Evolutionary conservation across 1,140 invertebrate genomes (phyloP).

Genomic region (Lepidostoma basale): DNA sequence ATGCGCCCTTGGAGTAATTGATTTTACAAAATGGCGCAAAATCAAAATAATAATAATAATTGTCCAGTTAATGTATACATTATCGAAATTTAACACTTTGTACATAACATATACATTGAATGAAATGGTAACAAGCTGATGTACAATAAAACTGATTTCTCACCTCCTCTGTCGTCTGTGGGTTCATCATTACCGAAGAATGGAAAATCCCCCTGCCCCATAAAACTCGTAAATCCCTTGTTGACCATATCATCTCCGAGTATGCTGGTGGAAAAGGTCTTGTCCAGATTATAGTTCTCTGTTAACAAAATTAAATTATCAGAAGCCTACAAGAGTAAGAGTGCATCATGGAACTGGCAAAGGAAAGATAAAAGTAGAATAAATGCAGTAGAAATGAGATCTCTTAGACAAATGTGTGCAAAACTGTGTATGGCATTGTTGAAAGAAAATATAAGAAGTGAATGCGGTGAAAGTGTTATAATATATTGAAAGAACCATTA

Average conservation of each 20-base stretch:
- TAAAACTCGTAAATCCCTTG: conserved; percentile 54
- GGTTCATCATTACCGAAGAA: conserved; percentile 28
- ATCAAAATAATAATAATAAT: no score
- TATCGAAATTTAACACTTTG: neutral
- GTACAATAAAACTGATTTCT: conserved; percentile 29
- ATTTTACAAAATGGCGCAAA: no score
- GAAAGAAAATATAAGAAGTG: no score
- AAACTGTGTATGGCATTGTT: no score
- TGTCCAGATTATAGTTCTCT: conserved; percentile 52
- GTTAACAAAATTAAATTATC: neutral
- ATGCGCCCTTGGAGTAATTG: no score
- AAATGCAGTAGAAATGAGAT: no score
- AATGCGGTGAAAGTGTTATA: no score
- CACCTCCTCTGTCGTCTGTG: conserved; percentile 48
- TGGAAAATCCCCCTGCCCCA: conserved; percentile 50
- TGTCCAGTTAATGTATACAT: no score
- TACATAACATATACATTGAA: neutral
- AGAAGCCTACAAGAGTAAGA: conserved; percentile 32
- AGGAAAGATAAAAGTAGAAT: no score
- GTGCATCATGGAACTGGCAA: no score
- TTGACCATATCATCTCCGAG: conserved; percentile 55
- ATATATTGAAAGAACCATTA: no score
- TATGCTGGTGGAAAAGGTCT: conserved; percentile 55
- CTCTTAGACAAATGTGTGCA: no score
- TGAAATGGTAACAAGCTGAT: neutral